These are phyloP conservation scores for Muricea muricata DNA, from an alignment of 92 coral and sea anemone species.

Conservation along the genomic window DNA sequence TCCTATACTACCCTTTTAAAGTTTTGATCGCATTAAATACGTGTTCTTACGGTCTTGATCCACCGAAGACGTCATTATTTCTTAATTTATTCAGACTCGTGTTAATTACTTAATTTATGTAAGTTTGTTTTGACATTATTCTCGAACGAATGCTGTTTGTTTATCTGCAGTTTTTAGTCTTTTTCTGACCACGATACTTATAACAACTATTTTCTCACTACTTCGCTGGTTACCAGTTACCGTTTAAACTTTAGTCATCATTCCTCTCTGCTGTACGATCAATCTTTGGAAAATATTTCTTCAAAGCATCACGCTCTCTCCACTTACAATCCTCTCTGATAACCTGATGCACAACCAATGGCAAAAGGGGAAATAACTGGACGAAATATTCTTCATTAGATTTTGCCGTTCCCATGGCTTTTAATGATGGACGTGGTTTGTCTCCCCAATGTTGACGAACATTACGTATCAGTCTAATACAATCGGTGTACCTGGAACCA, in stretches of 20 bases:
- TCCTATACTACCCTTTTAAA: too few species aligned
- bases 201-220: too few species aligned
- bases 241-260: background rate
- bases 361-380: background rate
- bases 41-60: too few species aligned
- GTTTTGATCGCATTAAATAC: too few species aligned
- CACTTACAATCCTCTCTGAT: background rate
- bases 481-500: background rate
- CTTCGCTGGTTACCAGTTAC: too few species aligned
- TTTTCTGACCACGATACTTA: too few species aligned
- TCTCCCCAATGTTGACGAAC: background rate
- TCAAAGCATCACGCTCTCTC: background rate
- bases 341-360: background rate
- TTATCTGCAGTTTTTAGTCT: too few species aligned
- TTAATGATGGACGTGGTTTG: background rate
- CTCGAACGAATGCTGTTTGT: too few species aligned
- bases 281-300: background rate
- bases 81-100: too few species aligned
- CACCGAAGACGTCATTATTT: too few species aligned
- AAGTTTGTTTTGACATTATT: too few species aligned
- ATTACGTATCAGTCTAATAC: background rate
- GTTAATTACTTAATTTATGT: too few species aligned
- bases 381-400: background rate
- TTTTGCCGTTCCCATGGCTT: background rate
- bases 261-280: background rate